Percentiles rank a stretch among this genome's conserved stretches.
Conservation (phyloP, 1,140 invertebrate species). For the Bradynema listronoti region DNA sequence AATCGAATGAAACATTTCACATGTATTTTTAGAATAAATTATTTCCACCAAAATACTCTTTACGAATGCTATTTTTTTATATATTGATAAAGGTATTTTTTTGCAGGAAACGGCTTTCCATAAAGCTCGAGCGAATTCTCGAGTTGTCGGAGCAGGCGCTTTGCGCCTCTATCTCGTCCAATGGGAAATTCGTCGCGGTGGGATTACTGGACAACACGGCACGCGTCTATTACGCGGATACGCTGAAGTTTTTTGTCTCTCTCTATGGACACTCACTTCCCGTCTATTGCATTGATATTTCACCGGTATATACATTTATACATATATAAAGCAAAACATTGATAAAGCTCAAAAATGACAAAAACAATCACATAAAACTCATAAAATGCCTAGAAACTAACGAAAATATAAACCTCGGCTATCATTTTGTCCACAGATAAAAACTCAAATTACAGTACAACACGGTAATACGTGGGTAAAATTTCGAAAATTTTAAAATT, state of each 20-base stretch:
- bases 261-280: slow-evolving; percentile 94
- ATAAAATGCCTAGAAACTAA: too few species aligned
- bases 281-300: slow-evolving; percentile 82
- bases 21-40: too few species aligned
- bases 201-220: slow-evolving; percentile 84
- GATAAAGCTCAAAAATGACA: too few species aligned
- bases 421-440: too few species aligned
- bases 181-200: slow-evolving; percentile 79
- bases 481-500: too few species aligned
- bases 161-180: slow-evolving; percentile 72
- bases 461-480: too few species aligned
- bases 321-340: too few species aligned
- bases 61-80: slow-evolving; percentile 14
- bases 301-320: slow-evolving; percentile 22
- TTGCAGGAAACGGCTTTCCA: slow-evolving; percentile 65
- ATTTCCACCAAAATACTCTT: neutral
- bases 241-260: slow-evolving; percentile 88
- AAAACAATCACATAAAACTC: too few species aligned
- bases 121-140: slow-evolving; percentile 73
- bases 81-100: too few species aligned
- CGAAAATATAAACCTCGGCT: too few species aligned
- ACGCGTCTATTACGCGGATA: slow-evolving; percentile 87
- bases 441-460: too few species aligned
- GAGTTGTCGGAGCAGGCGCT: slow-evolving; percentile 79
- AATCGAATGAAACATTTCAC: neutral